These are phyloP conservation scores for Hofmannophila pseudospretella DNA, from an alignment of 2,888 invertebrate species.

Conservation along the genomic window DNA sequence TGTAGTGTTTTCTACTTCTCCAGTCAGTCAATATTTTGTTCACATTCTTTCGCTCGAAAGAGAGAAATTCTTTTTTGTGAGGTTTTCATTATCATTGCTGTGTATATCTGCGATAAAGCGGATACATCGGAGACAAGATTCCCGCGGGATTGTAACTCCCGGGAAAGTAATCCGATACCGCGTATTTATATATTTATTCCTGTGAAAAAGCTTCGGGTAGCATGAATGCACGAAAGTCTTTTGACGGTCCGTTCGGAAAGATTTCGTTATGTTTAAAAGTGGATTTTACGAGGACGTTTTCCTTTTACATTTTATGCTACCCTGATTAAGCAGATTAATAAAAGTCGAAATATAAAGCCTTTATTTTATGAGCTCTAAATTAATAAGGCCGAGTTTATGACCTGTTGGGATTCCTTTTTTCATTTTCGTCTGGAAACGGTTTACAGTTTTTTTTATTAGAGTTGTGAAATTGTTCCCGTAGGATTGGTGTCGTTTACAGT, in stretches of 20 bases:
- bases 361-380: conserved; percentile 45
- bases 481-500: conserved; percentile 18
- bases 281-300: conserved; percentile 24
- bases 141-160: conserved; percentile 5
- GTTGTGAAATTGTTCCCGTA: conserved; percentile 19
- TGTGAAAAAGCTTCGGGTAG: conserved; percentile 13
- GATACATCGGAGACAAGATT: background rate
- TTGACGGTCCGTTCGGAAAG: conserved; percentile 24
- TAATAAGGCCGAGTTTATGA: conserved; percentile 48
- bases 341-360: conserved; percentile 25
- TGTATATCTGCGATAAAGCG: background rate
- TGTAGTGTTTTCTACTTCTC: background rate
- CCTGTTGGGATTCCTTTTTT: conserved; percentile 33
- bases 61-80: background rate
- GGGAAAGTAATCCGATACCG: conserved; percentile 11
- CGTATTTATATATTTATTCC: conserved; percentile 14
- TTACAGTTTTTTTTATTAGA: conserved; percentile 43
- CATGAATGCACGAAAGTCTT: conserved; percentile 24
- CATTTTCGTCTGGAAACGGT: conserved; percentile 32
- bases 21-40: background rate
- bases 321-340: conserved; percentile 43
- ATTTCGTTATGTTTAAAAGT: conserved; percentile 31
- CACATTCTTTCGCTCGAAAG: background rate
- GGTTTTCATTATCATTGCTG: background rate
- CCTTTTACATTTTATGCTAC: conserved; percentile 20